Evolutionary conservation across 2,888 invertebrate species (phyloP).

Genomic region (Parochlus steinenii): DNA sequence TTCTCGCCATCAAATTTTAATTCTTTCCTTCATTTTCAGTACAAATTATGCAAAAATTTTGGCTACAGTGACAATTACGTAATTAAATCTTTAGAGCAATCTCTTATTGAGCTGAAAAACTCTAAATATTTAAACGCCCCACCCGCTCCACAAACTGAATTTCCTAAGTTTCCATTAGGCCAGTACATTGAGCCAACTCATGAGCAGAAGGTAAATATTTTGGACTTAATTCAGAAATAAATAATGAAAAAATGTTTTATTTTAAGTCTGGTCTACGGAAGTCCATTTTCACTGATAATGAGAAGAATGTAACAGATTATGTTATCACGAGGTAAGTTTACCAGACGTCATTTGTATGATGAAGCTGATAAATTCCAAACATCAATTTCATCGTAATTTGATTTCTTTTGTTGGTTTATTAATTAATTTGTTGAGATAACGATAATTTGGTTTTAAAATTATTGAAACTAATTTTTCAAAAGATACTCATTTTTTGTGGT

Average conservation of each 20-base stretch:
- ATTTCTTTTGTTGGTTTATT: too few relatives aligned
- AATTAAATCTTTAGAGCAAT: constrained; percentile 59
- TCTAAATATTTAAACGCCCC: constrained; percentile 66
- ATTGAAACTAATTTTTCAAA: too few relatives aligned
- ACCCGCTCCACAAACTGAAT: constrained; percentile 49
- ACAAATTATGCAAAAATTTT: constrained; percentile 70
- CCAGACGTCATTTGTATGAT: constrained; percentile 6
- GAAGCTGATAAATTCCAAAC: constrained; percentile 3
- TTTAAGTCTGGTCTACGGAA: constrained; percentile 44
- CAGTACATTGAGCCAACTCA: constrained; percentile 57
- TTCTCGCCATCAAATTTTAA: neutral
- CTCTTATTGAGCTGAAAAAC: constrained; percentile 65
- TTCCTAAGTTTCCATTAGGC: constrained; percentile 66
- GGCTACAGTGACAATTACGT: constrained; percentile 76
- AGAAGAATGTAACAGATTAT: constrained; percentile 51
- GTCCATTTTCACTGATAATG: constrained; percentile 56
- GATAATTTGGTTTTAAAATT: too few relatives aligned
- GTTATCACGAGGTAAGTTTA: constrained; percentile 37
- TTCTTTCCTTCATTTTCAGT: constrained; percentile 3
- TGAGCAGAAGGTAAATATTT: constrained; percentile 23
- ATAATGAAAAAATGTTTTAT: neutral
- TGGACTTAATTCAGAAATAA: neutral
- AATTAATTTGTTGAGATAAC: neutral
- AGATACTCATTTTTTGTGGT: too few relatives aligned
- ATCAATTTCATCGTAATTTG: too few relatives aligned